Percentiles rank a stretch among this genome's conserved stretches.
Conservation (phyloP, 2,113 vertebrate species). For the Tauraco erythrolophus region DNA sequence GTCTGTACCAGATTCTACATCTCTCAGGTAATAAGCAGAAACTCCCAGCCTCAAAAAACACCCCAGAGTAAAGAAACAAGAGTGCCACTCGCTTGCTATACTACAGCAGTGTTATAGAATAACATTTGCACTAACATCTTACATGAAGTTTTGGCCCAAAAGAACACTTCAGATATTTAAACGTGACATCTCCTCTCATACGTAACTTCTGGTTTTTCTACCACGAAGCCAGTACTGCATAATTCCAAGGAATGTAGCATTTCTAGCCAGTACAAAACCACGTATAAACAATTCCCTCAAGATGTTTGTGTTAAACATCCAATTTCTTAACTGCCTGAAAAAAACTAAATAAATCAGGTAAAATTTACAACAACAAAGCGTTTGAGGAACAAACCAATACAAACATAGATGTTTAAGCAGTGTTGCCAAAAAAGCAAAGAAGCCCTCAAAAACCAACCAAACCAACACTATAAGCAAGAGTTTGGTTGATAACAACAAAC, state of each 20-base stretch:
- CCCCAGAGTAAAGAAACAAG: background rate
- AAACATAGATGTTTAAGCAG: background rate
- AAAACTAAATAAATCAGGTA: background rate
- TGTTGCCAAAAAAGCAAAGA: background rate
- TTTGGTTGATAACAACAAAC: background rate
- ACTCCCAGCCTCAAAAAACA: background rate
- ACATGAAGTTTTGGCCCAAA: background rate
- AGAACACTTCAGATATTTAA: background rate
- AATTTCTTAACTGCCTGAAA: background rate
- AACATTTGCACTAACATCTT: background rate
- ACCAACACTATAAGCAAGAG: background rate
- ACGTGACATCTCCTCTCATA: background rate
- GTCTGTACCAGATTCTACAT: background rate
- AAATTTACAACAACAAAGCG: background rate
- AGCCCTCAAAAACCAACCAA: background rate
- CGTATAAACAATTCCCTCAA: background rate
- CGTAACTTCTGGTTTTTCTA: background rate
- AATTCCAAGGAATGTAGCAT: background rate
- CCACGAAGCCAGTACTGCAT: background rate
- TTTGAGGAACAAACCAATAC: background rate
- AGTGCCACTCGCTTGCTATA: background rate
- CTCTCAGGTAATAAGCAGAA: background rate
- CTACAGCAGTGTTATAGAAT: background rate
- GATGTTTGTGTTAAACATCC: background rate
- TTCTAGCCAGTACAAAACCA: background rate